phyloP scores from a whole-genome alignment of 2,888 invertebrate genomes.

The Subacronicta megacephala region DNA sequence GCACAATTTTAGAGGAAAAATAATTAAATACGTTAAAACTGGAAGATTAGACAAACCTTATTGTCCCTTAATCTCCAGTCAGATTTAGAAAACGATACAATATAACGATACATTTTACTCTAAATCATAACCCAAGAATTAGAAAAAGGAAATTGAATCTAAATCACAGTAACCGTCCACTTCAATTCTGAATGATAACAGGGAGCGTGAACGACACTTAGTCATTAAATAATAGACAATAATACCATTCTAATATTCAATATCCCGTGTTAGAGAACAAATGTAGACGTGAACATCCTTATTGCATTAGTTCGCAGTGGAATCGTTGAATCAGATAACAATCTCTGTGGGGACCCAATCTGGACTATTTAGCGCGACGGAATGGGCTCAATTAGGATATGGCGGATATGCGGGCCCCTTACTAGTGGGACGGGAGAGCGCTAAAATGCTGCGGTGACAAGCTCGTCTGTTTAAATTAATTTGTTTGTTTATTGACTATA shows the following conservation, averaged over 20 bases:
- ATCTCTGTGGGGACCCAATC: slow-evolving; percentile 75
- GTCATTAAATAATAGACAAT: slow-evolving; percentile 62
- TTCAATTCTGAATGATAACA: slow-evolving; percentile 51
- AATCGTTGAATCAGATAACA: slow-evolving; percentile 85
- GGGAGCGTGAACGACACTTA: slow-evolving; percentile 52
- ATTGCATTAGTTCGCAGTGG: slow-evolving; percentile 78
- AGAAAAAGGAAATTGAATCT: slow-evolving; percentile 48
- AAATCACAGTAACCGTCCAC: slow-evolving; percentile 48
- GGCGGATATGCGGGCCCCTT: slow-evolving; percentile 89
- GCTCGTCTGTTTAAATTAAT: not conserved
- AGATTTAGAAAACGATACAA: slow-evolving; percentile 5
- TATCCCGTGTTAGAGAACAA: slow-evolving; percentile 71
- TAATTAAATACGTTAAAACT: too few relatives aligned
- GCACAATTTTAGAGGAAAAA: too few relatives aligned
- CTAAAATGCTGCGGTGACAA: slow-evolving; percentile 64
- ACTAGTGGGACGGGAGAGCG: slow-evolving; percentile 63
- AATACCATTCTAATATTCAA: slow-evolving; percentile 69
- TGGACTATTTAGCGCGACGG: slow-evolving; percentile 88
- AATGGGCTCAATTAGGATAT: slow-evolving; percentile 86
- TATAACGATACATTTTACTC: slow-evolving; percentile 5
- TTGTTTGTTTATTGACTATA: too few relatives aligned
- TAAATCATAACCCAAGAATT: slow-evolving; percentile 21
- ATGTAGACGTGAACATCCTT: slow-evolving; percentile 83
- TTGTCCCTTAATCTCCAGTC: slow-evolving; percentile 1
- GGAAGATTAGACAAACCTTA: not conserved